Conservation (phyloP, 2,113 vertebrate genomes). For the Cyanoderma ruficeps region DNA sequence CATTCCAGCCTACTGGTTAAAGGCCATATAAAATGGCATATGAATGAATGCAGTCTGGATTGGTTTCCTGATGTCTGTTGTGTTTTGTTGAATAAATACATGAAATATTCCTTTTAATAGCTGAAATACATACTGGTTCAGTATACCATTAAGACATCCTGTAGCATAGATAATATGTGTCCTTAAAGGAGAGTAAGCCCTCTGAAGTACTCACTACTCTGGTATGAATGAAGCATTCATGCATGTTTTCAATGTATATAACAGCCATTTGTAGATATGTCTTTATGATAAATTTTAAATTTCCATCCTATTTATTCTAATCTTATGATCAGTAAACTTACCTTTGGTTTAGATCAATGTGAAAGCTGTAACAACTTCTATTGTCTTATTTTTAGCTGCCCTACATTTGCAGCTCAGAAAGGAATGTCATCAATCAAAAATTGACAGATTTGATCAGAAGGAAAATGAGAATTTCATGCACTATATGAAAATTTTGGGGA, state of each 20-base stretch:
- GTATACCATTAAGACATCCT: neutral
- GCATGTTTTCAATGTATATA: neutral
- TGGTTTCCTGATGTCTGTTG: neutral
- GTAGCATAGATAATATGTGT: neutral
- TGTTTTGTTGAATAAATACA: slow-evolving; percentile 17
- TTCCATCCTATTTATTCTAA: neutral
- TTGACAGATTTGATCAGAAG: neutral
- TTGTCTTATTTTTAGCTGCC: neutral
- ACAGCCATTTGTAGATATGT: neutral
- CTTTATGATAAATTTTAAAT: neutral
- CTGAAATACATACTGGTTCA: neutral
- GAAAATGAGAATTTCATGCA: neutral
- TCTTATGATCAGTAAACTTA: neutral
- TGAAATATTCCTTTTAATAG: slow-evolving; percentile 25
- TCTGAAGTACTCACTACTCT: neutral
- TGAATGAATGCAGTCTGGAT: slow-evolving; percentile 18
- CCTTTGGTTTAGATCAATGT: neutral
- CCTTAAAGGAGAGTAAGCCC: neutral
- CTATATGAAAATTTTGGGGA: neutral
- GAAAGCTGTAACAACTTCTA: neutral
- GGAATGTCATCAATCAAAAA: neutral
- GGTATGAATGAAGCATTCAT: neutral
- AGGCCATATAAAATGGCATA: neutral
- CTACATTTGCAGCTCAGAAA: neutral
- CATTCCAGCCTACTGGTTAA: slow-evolving; percentile 38